These are phyloP conservation scores for Drusus annulatus DNA, from an alignment of 1,140 invertebrate species.

Conservation along the genomic window DNA sequence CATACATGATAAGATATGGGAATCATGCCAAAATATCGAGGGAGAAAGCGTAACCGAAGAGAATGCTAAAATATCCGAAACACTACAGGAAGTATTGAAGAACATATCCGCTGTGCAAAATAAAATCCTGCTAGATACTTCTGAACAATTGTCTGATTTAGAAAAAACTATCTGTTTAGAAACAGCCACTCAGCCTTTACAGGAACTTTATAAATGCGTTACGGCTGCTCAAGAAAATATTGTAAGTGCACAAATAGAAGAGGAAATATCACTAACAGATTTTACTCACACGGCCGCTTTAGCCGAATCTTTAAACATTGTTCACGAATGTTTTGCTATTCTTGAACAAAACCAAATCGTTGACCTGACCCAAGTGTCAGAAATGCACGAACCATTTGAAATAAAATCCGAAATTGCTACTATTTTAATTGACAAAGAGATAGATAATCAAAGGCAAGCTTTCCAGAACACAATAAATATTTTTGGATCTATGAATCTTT, in stretches of 20 bases:
- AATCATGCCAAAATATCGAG: slow-evolving; percentile 48
- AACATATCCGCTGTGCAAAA: slow-evolving; percentile 49
- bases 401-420: slow-evolving; percentile 16
- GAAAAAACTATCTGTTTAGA: slow-evolving; percentile 33
- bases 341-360: slow-evolving; percentile 52
- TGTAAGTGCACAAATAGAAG: slow-evolving; percentile 55
- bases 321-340: slow-evolving; percentile 58
- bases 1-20: slow-evolving; percentile 58
- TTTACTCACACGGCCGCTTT: slow-evolving; percentile 48
- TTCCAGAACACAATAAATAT: slow-evolving; percentile 5
- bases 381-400: not conserved
- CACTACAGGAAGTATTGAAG: slow-evolving; percentile 46
- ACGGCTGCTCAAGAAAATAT: slow-evolving; percentile 61
- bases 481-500: slow-evolving; percentile 8
- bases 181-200: slow-evolving; percentile 64
- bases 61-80: slow-evolving; percentile 34
- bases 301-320: slow-evolving; percentile 54
- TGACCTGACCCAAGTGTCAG: slow-evolving; percentile 31
- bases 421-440: slow-evolving; percentile 43
- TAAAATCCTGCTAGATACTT: not conserved
- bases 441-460: slow-evolving; percentile 43
- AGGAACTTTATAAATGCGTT: slow-evolving; percentile 65
- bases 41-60: not conserved
- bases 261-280: slow-evolving; percentile 39
- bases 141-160: slow-evolving; percentile 8